A percentile compares a stretch with the other conserved stretches of the same genome.
Conservation (phyloP, 2,113 vertebrate species). For the Neopipo cinnamomea region DNA sequence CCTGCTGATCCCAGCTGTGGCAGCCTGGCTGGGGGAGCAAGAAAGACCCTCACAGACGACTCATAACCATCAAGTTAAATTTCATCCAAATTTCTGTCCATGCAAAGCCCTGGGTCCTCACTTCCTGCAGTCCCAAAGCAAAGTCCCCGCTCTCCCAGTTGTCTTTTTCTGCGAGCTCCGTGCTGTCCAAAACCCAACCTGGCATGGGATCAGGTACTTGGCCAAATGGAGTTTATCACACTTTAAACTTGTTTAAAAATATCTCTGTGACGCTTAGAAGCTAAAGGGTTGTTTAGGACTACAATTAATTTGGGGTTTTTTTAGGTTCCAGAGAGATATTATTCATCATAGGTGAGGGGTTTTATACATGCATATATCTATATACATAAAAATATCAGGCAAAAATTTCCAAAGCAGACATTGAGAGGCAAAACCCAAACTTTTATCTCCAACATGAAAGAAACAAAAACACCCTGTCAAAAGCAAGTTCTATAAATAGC, state of each 20-base stretch:
- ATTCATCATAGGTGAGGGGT: background rate
- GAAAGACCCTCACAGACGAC: background rate
- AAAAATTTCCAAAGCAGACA: background rate
- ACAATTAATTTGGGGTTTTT: background rate
- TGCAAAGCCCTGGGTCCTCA: background rate
- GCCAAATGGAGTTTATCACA: background rate
- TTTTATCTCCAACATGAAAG: background rate
- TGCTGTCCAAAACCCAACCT: background rate
- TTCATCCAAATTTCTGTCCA: background rate
- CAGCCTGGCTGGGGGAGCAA: background rate
- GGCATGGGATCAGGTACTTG: background rate
- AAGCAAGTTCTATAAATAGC: background rate
- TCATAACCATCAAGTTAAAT: background rate
- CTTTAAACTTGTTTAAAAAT: background rate
- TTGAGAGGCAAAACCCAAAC: background rate
- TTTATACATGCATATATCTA: background rate
- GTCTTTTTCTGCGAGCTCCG: background rate
- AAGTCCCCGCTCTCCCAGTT: background rate
- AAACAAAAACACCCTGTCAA: background rate
- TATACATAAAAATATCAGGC: background rate
- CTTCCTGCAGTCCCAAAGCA: background rate
- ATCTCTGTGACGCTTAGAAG: background rate
- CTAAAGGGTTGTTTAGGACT: background rate
- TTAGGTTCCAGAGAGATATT: background rate
- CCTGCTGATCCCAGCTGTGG: constrained; percentile 57